Evolutionary conservation across 2,113 vertebrate genomes (phyloP).

Genomic region (Okapia johnstoni): DNA sequence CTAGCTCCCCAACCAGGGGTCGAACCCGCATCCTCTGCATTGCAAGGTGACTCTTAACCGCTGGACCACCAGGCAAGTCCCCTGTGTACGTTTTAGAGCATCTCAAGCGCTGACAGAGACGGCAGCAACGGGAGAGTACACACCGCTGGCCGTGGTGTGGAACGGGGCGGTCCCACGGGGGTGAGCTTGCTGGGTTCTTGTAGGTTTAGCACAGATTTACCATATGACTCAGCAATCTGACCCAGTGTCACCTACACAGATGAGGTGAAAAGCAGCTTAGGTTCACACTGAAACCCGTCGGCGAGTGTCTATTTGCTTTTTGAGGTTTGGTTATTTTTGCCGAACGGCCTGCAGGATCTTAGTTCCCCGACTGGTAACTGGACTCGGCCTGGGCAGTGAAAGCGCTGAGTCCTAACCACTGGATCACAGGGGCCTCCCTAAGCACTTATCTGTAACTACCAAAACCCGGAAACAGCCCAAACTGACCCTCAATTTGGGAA

Average conservation of each 20-base stretch:
- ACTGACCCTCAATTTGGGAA: not conserved
- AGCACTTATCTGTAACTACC: not conserved
- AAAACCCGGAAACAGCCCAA: no score
- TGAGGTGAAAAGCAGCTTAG: rapidly evolving
- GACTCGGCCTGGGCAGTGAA: not conserved
- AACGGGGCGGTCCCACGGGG: rapidly evolving
- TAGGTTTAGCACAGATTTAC: rapidly evolving
- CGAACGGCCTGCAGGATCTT: not conserved
- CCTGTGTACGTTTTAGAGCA: rapidly evolving
- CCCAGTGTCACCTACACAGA: not conserved
- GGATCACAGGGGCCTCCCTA: not conserved
- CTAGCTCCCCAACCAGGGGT: not conserved
- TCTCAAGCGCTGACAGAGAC: rapidly evolving
- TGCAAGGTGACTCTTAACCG: not conserved
- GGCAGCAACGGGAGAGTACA: rapidly evolving
- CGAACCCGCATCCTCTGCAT: rapidly evolving
- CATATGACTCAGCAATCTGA: not conserved
- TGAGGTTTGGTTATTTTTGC: not conserved
- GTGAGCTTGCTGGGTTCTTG: rapidly evolving
- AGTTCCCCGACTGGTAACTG: not conserved
- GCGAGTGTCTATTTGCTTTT: not conserved
- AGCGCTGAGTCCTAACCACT: not conserved
- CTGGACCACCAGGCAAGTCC: not conserved
- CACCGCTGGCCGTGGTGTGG: rapidly evolving
- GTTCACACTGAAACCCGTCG: no score